phyloP scores from a whole-genome alignment of 2,113 vertebrate species.

The Numenius arquata region DNA sequence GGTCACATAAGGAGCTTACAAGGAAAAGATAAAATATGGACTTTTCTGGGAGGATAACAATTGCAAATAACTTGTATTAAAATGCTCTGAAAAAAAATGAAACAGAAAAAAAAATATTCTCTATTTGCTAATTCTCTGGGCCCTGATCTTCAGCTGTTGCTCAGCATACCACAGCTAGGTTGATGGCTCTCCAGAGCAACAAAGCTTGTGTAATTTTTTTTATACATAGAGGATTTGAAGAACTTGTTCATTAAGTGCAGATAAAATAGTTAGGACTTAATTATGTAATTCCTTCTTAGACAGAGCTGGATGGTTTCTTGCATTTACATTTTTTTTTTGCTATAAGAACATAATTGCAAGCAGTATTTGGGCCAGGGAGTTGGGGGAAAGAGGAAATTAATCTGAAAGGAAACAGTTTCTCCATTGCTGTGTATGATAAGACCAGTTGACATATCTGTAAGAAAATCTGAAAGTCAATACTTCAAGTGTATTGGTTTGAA shows the following conservation, averaged over 20 bases:
- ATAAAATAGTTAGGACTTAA: neutral
- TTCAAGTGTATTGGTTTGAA: neutral
- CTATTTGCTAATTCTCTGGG: neutral
- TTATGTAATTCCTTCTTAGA: neutral
- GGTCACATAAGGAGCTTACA: neutral
- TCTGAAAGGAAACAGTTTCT: neutral
- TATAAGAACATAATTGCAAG: neutral
- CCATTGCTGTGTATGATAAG: neutral
- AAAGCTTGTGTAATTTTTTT: neutral
- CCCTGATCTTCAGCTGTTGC: neutral
- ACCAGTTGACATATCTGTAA: neutral
- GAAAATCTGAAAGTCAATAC: neutral
- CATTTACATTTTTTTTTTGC: neutral
- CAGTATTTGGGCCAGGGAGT: neutral
- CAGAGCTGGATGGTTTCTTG: neutral
- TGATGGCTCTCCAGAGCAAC: neutral
- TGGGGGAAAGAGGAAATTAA: neutral
- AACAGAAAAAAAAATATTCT: neutral
- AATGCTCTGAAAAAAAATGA: neutral
- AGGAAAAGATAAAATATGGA: neutral
- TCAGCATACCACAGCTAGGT: neutral
- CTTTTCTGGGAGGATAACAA: neutral
- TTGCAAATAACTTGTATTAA: neutral
- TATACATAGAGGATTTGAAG: neutral
- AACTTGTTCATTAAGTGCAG: neutral